A percentile compares a stretch with the other conserved stretches of the same genome.
Conservation (phyloP, 2,888 invertebrate genomes). For the Trichogramma evanescens region DNA sequence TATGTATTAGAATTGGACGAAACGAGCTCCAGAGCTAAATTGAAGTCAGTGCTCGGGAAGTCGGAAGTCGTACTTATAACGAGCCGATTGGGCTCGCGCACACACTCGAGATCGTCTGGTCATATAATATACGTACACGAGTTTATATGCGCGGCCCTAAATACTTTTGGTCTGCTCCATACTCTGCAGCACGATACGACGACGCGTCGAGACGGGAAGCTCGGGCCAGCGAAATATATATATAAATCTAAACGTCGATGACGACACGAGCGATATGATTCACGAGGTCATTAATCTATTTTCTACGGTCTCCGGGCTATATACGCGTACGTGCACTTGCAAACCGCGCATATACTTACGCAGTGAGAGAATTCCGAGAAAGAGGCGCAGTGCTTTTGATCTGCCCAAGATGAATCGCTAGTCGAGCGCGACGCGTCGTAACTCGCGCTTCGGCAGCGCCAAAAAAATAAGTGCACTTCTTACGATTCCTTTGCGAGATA, state of each 20-base stretch:
- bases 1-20: no score
- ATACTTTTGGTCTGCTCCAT: conserved; percentile 1
- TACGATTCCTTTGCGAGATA: no score
- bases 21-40: no score
- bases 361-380: conserved; percentile 40
- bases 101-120: conserved; percentile 18
- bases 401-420: conserved; percentile 41
- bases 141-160: conserved; percentile 3
- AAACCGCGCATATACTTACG: neutral
- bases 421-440: conserved; percentile 1
- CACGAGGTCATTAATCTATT: conserved; percentile 44
- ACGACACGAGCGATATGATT: conserved; percentile 37
- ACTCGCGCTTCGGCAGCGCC: neutral
- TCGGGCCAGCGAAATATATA: conserved; percentile 1
- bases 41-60: no score
- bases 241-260: conserved; percentile 20
- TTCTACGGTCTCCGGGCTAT: conserved; percentile 27
- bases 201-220: conserved; percentile 8
- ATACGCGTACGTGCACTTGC: neutral
- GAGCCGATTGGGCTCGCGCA: no score
- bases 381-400: conserved; percentile 34
- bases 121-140: neutral
- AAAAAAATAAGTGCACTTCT: no score
- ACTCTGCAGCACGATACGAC: conserved; percentile 3
- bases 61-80: no score